A percentile compares a stretch with the other conserved stretches of the same genome.
phyloP scores from a whole-genome alignment of 2,797 vertebrate species.

The Crenichthys baileyi region DNA sequence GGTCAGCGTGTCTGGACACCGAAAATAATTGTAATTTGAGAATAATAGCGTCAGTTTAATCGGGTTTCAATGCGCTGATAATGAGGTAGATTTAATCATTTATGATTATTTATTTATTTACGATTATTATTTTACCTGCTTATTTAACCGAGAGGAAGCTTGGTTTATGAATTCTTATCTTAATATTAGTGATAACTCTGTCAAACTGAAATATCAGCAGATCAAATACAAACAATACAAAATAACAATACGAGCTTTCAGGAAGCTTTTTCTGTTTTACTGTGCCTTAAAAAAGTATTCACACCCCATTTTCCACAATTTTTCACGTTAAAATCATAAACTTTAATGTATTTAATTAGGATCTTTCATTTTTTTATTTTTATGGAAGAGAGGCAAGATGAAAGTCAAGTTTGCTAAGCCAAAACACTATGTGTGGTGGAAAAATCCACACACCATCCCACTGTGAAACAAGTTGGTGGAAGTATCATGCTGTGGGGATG shows the following conservation, averaged over 20 bases:
- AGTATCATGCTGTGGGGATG: not conserved
- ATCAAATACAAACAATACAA: too few species aligned
- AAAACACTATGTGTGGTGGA: not conserved
- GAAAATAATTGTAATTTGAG: not conserved
- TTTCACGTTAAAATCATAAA: too few species aligned
- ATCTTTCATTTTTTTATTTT: too few species aligned
- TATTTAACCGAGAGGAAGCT: not conserved
- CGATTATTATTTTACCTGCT: not conserved
- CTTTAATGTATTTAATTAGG: not conserved
- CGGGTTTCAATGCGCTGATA: constrained; percentile 2
- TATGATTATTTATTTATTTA: too few species aligned
- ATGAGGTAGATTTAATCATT: not conserved
- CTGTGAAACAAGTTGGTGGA: not conserved
- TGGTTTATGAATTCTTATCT: too few species aligned
- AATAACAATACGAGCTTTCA: not conserved
- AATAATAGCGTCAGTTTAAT: not conserved
- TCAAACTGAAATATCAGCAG: too few species aligned
- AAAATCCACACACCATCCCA: not conserved
- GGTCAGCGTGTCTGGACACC: constrained; percentile 34
- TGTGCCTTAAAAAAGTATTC: not conserved
- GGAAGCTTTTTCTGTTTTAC: not conserved
- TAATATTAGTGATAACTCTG: too few species aligned
- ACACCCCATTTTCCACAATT: not conserved
- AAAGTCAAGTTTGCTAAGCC: too few species aligned
- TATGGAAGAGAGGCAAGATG: too few species aligned